Evolutionary conservation across 1,140 invertebrate genomes (phyloP), one percentile per base, ranked within the genome.

Genomic region (Scaptomyza graminum): DNA sequence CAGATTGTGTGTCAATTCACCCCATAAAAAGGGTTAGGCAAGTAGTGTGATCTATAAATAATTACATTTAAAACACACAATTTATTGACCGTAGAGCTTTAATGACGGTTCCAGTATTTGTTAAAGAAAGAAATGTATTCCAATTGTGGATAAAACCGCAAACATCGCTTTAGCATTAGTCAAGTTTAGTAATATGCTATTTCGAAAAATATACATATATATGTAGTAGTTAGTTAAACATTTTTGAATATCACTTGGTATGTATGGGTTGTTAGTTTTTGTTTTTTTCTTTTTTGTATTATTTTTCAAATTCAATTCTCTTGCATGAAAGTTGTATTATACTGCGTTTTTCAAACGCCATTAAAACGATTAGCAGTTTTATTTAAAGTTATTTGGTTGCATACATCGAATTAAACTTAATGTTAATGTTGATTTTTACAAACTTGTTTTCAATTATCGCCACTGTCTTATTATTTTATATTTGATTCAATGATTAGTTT

Each of bases 291-390:
- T 77, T 72, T 67, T 78, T 65, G 76, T 70, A 76, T 44, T 60
- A 65, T 70, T 69, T 83, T 73, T 73, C 68, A 85, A 84, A 77
- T 88, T 87, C 82, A 87, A 87, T 87, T 87, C 82, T 79, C 82
- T 87, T 88, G 82, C 82, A 88, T 87, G 78, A 88, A 77, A 66
- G 64, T 74, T 75, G 67, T 75, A 72, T 88, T 66, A 87, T 71
- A 88, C 76, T 76, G 74, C 76, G 70, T 72, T 68, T 87, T 81
- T 49, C 65, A 85, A 87, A 80, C 78, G 61, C 73, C 78, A 74
- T 64, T 74, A 68, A 78, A 67, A 79, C 51, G 74, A 50, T 71
- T 65, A 71, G 46, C 54, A 50, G 56, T 64, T 56, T 51, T 41
- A 22, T 22, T 34, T 69, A 31, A 57, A 60, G 59, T 60, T 59